Evolutionary conservation across 2,113 vertebrate genomes (phyloP).

Genomic region (Gobius niger): DNA sequence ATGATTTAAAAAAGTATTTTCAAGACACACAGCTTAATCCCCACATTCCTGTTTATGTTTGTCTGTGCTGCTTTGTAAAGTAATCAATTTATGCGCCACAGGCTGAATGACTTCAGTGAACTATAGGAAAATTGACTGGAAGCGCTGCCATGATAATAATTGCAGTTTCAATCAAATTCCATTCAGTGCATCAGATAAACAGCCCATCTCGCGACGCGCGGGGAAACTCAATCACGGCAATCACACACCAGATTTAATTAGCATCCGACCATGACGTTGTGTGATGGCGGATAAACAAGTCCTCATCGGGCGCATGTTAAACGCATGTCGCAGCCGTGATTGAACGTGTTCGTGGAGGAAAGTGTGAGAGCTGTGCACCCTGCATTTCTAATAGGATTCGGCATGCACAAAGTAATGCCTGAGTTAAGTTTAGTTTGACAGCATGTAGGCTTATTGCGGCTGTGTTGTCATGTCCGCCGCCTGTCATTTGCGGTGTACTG

Average conservation of each 20-base stretch:
- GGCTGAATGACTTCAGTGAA: slow-evolving; percentile 46
- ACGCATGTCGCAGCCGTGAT: slow-evolving; percentile 7
- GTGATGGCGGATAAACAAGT: slow-evolving; percentile 21
- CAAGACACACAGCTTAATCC: slow-evolving; percentile 3
- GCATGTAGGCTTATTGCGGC: neutral
- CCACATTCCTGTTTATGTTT: neutral
- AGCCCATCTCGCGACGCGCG: slow-evolving; percentile 28
- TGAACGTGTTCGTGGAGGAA: neutral
- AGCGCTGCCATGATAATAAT: slow-evolving; percentile 43
- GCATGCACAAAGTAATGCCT: neutral
- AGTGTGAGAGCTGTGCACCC: neutral
- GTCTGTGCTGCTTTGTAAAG: slow-evolving; percentile 1
- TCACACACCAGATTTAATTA: slow-evolving; percentile 43
- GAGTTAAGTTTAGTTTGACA: neutral
- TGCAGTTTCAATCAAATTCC: slow-evolving; percentile 46
- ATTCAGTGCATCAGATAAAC: slow-evolving; percentile 52
- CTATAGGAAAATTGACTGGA: slow-evolving; percentile 48
- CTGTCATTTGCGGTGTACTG: neutral
- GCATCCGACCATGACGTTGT: slow-evolving; percentile 26
- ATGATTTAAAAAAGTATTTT: neutral
- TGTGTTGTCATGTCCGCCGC: neutral
- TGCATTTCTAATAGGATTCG: neutral
- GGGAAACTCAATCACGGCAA: slow-evolving; percentile 34
- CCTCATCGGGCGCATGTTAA: slow-evolving; percentile 18
- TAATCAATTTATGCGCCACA: slow-evolving; percentile 39